These are phyloP conservation scores for Phainopepla nitens DNA, from an alignment of 2,113 vertebrate genomes.

Conservation along the genomic window DNA sequence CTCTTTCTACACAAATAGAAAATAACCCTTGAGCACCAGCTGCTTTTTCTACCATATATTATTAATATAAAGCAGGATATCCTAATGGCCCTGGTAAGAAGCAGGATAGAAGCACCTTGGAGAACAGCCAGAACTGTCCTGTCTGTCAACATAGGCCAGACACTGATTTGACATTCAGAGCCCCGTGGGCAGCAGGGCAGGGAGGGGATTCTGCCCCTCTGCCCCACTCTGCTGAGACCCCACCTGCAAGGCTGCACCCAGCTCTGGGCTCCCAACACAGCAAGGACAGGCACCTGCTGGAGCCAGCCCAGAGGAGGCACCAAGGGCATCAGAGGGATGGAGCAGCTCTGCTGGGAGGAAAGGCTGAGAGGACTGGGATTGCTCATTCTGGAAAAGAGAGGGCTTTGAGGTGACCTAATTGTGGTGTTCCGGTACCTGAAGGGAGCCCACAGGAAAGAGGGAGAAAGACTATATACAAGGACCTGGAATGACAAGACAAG, in stretches of 20 bases:
- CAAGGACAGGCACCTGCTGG: no score
- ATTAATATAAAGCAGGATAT: background rate
- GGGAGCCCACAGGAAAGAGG: background rate
- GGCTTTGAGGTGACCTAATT: fast-evolving
- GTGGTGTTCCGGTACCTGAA: fast-evolving
- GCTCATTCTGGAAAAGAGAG: fast-evolving
- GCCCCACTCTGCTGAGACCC: no score
- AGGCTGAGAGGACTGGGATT: no score
- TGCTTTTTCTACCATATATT: background rate
- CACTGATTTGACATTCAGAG: background rate
- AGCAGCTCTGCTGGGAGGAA: no score
- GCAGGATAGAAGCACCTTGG: background rate
- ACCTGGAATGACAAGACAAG: fast-evolving
- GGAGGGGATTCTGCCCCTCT: background rate
- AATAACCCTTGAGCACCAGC: background rate
- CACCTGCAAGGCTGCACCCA: no score
- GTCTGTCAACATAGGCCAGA: fast-evolving
- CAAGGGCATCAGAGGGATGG: no score
- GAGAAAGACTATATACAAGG: fast-evolving
- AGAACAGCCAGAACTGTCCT: background rate
- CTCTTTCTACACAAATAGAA: background rate
- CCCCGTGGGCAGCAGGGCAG: background rate
- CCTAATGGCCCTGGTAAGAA: background rate
- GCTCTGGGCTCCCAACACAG: no score
- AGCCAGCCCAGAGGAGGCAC: no score